Percentiles rank a stretch among this genome's conserved stretches.
phyloP scores from a whole-genome alignment of 2,797 vertebrate species.

The Manis pentadactyla region DNA sequence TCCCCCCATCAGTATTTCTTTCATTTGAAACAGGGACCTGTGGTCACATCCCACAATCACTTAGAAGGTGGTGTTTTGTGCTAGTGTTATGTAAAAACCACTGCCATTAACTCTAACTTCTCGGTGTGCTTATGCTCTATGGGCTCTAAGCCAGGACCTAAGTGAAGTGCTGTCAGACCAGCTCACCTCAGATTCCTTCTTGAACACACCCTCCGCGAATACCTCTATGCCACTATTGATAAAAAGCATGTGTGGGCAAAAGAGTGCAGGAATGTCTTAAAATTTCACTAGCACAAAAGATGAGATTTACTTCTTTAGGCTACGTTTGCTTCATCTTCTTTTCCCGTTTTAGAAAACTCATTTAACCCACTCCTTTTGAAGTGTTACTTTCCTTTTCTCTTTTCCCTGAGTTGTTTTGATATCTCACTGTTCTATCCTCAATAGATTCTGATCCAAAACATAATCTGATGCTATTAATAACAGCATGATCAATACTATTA shows the following conservation, averaged over 20 bases:
- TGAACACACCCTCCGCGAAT: not conserved
- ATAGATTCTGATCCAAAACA: constrained; percentile 48
- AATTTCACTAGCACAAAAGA: constrained; percentile 48
- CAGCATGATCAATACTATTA: constrained; percentile 28
- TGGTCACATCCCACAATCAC: not conserved
- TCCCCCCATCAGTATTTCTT: constrained; percentile 73
- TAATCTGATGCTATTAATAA: constrained; percentile 21
- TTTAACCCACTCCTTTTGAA: constrained; percentile 31
- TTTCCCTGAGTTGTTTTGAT: constrained; percentile 60
- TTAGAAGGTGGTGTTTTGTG: not conserved
- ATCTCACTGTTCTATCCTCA: constrained; percentile 18
- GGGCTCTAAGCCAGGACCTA: not conserved
- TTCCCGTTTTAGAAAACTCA: constrained; percentile 63
- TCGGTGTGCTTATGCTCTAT: not conserved
- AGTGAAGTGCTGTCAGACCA: not conserved
- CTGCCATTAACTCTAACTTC: not conserved
- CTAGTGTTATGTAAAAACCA: not conserved
- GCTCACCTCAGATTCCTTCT: not conserved
- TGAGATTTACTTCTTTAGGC: constrained; percentile 14
- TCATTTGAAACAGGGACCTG: not conserved
- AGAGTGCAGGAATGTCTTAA: not conserved
- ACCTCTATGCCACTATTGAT: not conserved
- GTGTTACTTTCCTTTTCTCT: accelerated
- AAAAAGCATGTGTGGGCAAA: not conserved
- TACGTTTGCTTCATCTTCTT: constrained; percentile 78